Conservation (phyloP, 2,888 invertebrate species). For the Phania funesta region DNA sequence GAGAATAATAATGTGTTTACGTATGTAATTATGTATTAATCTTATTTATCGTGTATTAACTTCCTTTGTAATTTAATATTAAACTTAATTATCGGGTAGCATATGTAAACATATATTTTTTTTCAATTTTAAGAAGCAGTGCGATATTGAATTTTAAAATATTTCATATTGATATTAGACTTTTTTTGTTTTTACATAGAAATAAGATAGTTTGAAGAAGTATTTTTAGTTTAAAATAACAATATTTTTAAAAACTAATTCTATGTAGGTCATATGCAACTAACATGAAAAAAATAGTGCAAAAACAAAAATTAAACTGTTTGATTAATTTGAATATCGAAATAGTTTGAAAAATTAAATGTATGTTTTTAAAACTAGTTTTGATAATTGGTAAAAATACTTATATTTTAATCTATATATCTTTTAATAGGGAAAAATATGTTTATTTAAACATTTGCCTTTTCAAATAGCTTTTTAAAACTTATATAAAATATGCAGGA, state of each 20-base stretch:
- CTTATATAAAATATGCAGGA: too few species aligned
- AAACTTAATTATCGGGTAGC: conserved; percentile 32
- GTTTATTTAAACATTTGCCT: neutral
- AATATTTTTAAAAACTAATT: neutral
- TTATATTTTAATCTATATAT: conserved; percentile 7
- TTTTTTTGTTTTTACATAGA: neutral
- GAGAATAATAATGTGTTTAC: conserved; percentile 28
- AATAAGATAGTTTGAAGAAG: neutral
- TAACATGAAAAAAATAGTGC: neutral
- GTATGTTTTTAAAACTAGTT: conserved; percentile 8
- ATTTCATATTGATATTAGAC: neutral
- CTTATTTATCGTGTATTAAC: too few species aligned
- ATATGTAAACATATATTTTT: conserved; percentile 8
- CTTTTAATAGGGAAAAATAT: conserved; percentile 38
- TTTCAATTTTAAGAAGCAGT: conserved; percentile 21
- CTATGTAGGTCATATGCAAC: neutral
- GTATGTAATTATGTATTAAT: conserved; percentile 15
- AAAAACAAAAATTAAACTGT: neutral
- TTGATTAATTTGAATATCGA: conserved; percentile 52
- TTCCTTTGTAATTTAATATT: conserved; percentile 27
- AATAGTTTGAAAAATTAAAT: conserved; percentile 40
- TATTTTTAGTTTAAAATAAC: conserved; percentile 3
- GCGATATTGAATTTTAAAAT: conserved; percentile 24
- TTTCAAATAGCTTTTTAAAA: neutral
- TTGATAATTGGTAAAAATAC: conserved; percentile 30